These are phyloP conservation scores for Meteorus sp. DNA, from an alignment of 1,140 invertebrate genomes.

Conservation along the genomic window DNA sequence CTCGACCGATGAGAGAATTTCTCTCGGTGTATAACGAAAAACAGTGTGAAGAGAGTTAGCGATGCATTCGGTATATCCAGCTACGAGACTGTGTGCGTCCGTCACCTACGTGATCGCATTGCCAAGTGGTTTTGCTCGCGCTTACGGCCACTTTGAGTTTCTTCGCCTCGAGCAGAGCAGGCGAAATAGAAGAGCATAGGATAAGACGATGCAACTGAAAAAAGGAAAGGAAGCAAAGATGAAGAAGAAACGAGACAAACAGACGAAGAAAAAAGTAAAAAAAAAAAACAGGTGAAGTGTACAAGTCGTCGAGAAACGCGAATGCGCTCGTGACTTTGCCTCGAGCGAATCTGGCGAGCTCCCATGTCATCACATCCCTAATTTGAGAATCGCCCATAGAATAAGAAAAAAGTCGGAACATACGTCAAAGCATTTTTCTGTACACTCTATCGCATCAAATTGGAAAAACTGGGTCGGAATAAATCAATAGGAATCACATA, in stretches of 20 bases:
- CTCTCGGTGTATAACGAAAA: constrained; percentile 3
- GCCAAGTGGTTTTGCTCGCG: constrained; percentile 15
- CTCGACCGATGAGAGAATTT: background rate
- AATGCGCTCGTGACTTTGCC: background rate
- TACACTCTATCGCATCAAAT: no score
- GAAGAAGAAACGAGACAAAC: no score
- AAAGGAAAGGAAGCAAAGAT: no score
- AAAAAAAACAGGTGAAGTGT: no score
- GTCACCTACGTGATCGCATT: constrained; percentile 29
- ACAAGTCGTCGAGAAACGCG: background rate
- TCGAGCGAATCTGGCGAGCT: background rate
- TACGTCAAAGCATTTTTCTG: no score
- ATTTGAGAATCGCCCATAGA: background rate
- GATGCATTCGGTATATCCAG: constrained; percentile 9
- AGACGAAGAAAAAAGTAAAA: background rate
- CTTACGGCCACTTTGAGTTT: constrained; percentile 24
- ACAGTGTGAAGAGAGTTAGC: background rate
- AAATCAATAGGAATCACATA: no score
- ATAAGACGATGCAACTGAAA: no score
- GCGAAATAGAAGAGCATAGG: no score
- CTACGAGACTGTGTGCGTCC: no score
- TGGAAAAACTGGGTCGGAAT: no score
- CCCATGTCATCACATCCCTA: background rate
- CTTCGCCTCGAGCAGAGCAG: background rate
- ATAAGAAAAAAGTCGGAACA: background rate